Evolutionary conservation across 2,797 vertebrate genomes (phyloP), one percentile per base, ranked within the genome.

Genomic region (Lacerta viridis): DNA sequence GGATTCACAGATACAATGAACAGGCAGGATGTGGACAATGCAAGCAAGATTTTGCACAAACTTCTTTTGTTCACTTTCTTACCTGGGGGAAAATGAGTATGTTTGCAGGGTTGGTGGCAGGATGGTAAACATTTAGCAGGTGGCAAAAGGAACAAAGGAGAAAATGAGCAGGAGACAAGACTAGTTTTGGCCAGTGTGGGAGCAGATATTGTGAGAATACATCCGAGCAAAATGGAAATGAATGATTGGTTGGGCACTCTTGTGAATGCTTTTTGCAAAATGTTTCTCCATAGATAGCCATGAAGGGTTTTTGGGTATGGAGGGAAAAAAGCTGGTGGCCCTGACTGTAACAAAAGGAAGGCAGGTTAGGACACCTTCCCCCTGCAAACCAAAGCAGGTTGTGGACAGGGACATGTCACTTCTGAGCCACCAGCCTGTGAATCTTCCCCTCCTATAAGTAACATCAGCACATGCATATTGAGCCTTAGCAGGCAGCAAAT

Each of bases 51-150:
- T 55, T 86, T 55, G 33, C n/a, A 11, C 7, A 68, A 69, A 36
- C 11, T 8, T 27, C 64, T 64, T 80, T 80, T 59, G n/a, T 71
- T 80, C 77, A 86, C 8, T 71, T 39, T 18, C 13, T 39, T 29
- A 61, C 84, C 71, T 69, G 5, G 13, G 20, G 61, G 6, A 50
- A n/a, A 55, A 36, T n/a, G 27, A 59, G 36, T 41, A 36, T 69
- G 23, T 50, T 79, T 86, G n/a, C 43, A 55, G 20, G n/a, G 27
- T 36, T 80, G 76, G 33, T 61, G 50, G n/a, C 25, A 41, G 83
- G 43, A 84, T 23, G 17, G 50, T 86, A 71, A 86, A 80, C 64
- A 80, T 80, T 69, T 64, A 55, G 33, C 23, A 39, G 33, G 23
- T 8, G 66, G 43, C 3, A 33, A 17, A 61, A 71, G 18, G 4